Percentiles rank a stretch among this genome's conserved stretches.
Conservation (phyloP, 2,113 vertebrate species). For the Mirza zaza region DNA sequence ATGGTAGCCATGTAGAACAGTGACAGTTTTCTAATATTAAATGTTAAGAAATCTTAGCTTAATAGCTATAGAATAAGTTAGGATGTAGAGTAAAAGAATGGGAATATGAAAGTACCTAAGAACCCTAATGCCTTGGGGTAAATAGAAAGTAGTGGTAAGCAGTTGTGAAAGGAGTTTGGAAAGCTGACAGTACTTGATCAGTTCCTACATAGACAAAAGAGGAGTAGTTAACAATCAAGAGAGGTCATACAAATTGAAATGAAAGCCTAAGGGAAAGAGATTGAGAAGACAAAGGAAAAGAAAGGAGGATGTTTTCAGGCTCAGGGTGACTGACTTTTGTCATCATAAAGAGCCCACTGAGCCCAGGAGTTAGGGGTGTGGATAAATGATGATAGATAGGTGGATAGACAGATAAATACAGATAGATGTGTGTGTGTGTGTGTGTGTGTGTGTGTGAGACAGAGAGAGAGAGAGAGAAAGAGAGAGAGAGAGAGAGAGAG, state of each 20-base stretch:
- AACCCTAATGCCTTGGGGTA: neutral
- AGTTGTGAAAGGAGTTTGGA: neutral
- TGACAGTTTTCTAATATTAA: conserved; percentile 20
- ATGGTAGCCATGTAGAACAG: conserved; percentile 37
- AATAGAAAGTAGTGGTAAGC: neutral
- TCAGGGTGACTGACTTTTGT: neutral
- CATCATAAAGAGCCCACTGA: conserved; percentile 15
- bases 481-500: neutral
- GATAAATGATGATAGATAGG: neutral
- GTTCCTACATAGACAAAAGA: neutral
- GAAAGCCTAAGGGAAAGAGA: neutral
- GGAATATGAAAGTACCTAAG: neutral
- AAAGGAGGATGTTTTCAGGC: neutral
- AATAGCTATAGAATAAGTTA: neutral
- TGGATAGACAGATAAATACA: neutral
- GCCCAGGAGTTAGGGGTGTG: neutral
- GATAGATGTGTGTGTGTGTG: too few relatives aligned
- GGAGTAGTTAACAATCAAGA: neutral
- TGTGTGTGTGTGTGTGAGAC: neutral
- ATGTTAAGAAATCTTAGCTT: conserved; percentile 39
- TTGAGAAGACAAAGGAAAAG: neutral
- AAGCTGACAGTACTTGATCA: neutral
- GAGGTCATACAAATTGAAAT: neutral
- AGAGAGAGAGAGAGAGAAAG: neutral
- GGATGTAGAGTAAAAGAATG: neutral